Evolutionary conservation across 2,797 vertebrate genomes (phyloP), one percentile per base, ranked within the genome.

Genomic region (Rhinoraja longicauda): DNA sequence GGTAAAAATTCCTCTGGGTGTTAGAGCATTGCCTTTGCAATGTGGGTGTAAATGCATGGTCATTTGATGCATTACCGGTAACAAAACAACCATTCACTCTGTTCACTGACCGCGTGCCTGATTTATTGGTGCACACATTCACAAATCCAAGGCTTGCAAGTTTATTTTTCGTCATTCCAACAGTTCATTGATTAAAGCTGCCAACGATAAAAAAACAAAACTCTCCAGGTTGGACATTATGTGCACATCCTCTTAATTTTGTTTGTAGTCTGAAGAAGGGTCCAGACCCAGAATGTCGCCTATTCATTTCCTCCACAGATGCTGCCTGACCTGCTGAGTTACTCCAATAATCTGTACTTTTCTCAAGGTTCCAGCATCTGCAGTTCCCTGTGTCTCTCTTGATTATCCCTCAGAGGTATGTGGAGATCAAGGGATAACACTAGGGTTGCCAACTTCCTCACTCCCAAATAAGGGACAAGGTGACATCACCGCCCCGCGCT

Each of bases 1-100:
- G 84, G 84, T 62, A 88, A 67, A 88, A 39, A 88, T 88, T 88
- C 84, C 84, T 88, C 17, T 88, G 84, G 59, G 29, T 62, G 36
- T 67, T 88, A 67, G 15, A 36, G 59, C 64, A 21, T 62, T 88
- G 2, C 62, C 84, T 88, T 67, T 36, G 59, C 29, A n/a, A 62
- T n/a, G 24, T 86, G 26, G 86, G 26, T 29, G 29, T 29, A n/a
- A 32, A 21, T 17, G 8, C n/a, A 9, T 32, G 62, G 59, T 62
- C 24, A 84, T 84, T 84, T 84, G 57, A 59, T 17, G 4, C 29
- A 15, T 59, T 13, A 59, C 45, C 5, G 29, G 59, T 32, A 32
- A 32, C 84, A 88, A 64, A 88, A 67, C 19, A 88, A 21, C 84
- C 59, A 88, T 36, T 84, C 62, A 88, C 59, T 21, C 84, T 67